phyloP scores from a whole-genome alignment of 2,113 vertebrate genomes.

The Toxotes jaculatrix region DNA sequence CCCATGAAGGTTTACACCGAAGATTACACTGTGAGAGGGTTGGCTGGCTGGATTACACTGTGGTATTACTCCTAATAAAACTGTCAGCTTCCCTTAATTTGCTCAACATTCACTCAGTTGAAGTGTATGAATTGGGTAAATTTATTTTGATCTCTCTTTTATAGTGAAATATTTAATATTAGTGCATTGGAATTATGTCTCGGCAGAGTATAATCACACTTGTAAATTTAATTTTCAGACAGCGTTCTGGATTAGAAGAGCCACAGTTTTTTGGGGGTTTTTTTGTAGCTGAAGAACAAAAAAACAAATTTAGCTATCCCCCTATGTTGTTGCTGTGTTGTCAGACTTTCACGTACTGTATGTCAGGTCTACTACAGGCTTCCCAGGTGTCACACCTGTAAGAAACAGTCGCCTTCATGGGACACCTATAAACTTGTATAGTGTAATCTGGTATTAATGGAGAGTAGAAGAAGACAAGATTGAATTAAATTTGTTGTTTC shows the following conservation, averaged over 20 bases:
- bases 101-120: conserved; percentile 51
- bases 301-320: conserved; percentile 21
- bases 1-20: conserved; percentile 78
- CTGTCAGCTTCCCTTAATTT: conserved; percentile 75
- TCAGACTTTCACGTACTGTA: conserved; percentile 13
- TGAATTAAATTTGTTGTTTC: not conserved
- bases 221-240: conserved; percentile 38
- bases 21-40: conserved; percentile 77
- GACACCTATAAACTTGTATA: not conserved
- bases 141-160: conserved; percentile 40
- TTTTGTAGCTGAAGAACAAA: not conserved
- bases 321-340: not conserved
- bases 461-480: not conserved
- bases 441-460: not conserved
- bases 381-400: conserved; percentile 20
- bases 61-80: conserved; percentile 78
- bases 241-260: conserved; percentile 3
- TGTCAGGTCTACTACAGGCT: not conserved
- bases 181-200: not conserved
- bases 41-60: conserved; percentile 74
- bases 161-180: conserved; percentile 25
- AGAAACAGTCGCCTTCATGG: conserved; percentile 10
- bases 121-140: conserved; percentile 42
- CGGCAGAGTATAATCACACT: conserved; percentile 8
- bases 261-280: not conserved